Percentiles rank a stretch among this genome's conserved stretches.
These are phyloP conservation scores for Drosophila lutescens DNA, from an alignment of 2,888 invertebrate species.

Conservation along the genomic window DNA sequence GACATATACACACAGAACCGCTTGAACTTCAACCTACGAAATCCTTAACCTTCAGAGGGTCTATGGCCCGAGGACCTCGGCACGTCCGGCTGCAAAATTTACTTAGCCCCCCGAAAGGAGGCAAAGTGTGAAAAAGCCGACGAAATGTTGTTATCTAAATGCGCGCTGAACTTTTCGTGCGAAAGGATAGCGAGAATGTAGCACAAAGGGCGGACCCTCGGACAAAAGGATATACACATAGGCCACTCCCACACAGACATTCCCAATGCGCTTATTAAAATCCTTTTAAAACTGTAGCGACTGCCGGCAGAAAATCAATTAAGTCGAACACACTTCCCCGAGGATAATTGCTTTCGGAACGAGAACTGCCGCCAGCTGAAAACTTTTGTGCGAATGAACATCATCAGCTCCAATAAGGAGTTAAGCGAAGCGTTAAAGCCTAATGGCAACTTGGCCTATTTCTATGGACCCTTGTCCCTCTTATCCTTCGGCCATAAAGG, in stretches of 20 bases:
- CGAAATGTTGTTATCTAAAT: constrained; percentile 72
- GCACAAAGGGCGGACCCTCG: constrained; percentile 39
- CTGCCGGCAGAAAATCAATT: constrained; percentile 72
- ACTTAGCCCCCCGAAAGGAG: constrained; percentile 41
- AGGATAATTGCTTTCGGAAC: constrained; percentile 74
- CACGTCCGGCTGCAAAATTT: constrained; percentile 54
- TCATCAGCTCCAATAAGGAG: constrained; percentile 73
- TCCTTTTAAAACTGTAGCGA: constrained; percentile 71
- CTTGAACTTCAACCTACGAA: constrained; percentile 62
- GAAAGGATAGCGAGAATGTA: constrained; percentile 62
- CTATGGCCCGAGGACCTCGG: constrained; percentile 33
- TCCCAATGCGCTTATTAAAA: constrained; percentile 74
- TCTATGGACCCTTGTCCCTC: constrained; percentile 14
- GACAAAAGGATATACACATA: constrained; percentile 38
- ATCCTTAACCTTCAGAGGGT: constrained; percentile 37
- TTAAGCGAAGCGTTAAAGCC: constrained; percentile 75
- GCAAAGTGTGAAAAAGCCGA: constrained; percentile 74
- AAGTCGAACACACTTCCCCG: constrained; percentile 72
- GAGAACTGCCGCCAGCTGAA: constrained; percentile 61
- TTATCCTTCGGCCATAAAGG: constrained; percentile 6
- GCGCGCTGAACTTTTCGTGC: constrained; percentile 64
- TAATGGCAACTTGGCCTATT: constrained; percentile 66
- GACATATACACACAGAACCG: constrained; percentile 33
- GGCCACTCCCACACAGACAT: constrained; percentile 12
- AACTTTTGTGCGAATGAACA: constrained; percentile 71